Percentiles rank a stretch among this genome's conserved stretches.
These are phyloP conservation scores for Pogoniulus pusillus DNA, from an alignment of 2,797 vertebrate species.

Conservation along the genomic window DNA sequence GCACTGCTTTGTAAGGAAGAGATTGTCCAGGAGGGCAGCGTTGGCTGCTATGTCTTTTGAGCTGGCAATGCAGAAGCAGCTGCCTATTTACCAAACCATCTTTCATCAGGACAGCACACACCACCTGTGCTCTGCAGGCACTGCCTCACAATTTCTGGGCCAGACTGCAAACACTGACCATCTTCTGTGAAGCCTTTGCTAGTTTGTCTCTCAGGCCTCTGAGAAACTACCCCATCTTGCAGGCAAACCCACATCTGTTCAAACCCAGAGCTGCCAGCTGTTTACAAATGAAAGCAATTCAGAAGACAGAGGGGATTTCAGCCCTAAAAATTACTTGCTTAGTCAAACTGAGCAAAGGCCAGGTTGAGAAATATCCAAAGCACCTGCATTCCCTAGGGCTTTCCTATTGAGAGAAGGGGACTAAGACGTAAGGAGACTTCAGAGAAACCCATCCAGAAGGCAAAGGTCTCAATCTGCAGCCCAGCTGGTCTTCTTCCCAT, in stretches of 20 bases:
- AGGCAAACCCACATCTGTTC: neutral
- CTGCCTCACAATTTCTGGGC: neutral
- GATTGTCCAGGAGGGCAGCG: neutral
- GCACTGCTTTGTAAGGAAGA: neutral
- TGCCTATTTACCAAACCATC: neutral
- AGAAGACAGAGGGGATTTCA: neutral
- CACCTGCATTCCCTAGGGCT: too few species aligned
- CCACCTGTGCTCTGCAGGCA: neutral
- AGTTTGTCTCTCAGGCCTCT: neutral
- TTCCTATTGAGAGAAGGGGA: too few species aligned
- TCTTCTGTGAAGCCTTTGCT: neutral
- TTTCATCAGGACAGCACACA: neutral
- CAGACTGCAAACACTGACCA: neutral
- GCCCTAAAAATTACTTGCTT: neutral
- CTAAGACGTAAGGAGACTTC: too few species aligned
- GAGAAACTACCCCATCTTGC: neutral
- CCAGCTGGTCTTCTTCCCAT: neutral
- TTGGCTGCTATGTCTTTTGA: neutral
- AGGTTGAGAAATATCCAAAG: neutral
- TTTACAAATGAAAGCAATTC: neutral
- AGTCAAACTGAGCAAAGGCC: neutral
- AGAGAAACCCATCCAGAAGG: neutral
- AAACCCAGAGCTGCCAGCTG: conserved; percentile 2
- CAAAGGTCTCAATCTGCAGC: neutral
- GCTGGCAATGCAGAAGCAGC: neutral